Evolutionary conservation across 1,140 invertebrate genomes (phyloP), one percentile per base, ranked within the genome.

Genomic region (Rhopalosiphum maidis): DNA sequence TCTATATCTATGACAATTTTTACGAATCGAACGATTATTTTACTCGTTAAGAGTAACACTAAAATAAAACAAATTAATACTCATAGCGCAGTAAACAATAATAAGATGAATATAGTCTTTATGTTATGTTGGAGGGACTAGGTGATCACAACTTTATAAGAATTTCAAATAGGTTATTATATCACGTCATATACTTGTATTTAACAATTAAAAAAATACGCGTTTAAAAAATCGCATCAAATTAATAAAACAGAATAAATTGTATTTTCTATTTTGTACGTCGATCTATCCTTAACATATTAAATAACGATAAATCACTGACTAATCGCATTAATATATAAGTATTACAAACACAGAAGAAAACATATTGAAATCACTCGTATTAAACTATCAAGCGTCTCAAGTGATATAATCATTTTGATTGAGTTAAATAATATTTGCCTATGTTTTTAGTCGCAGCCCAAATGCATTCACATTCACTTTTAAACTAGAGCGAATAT

Each of bases 401-500:
- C 25, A 22, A 2, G 37, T 89, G 30, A 89, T 89, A 37, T 55
- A 90, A 90, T 90, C 55, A 37, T 25, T 55, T 41, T 41, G 35
- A 90, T 41, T 15, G 37, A 55, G 88, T 55, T 90, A 90, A 90
- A 90, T 54, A 90, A 90, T 37, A 55, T 90, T 90, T 60, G 55
- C 41, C 51, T 90, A 54, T 54, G 88, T 90, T 90, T 90, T 60
- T 37, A 37, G 35, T 55, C 54, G 37, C 23, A 90, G 6, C 30
- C 35, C n/a, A 22, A 90, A 60, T 60, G 23, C 23, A 23, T 60
- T 90, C 88, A 90, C 88, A 90, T 90, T 90, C 88, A 90, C 88
- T 90, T 90, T 60, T 90, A 60, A 90, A 90, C 51, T 90, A 90
- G 88, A 90, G 88, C 88, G 88, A 90, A 90, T 90, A 60, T 90